phyloP scores from a whole-genome alignment of 2,888 invertebrate species.

The Alentia gelatinosa region DNA sequence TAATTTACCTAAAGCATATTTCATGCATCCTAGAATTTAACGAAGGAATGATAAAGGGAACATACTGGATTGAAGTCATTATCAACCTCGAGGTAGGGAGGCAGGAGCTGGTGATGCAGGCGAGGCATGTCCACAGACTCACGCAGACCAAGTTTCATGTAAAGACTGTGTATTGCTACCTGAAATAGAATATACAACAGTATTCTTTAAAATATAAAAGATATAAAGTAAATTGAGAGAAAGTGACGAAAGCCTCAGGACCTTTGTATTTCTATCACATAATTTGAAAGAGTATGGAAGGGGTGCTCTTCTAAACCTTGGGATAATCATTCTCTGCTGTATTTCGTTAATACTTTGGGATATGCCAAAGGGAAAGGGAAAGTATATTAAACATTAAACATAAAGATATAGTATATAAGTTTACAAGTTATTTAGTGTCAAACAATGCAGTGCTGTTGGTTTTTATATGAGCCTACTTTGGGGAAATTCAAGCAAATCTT shows the following conservation, averaged over 20 bases:
- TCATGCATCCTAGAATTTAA: background rate
- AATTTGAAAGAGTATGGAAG: background rate
- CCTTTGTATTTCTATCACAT: background rate
- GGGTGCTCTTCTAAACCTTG: background rate
- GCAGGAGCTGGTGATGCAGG: slow-evolving; percentile 57
- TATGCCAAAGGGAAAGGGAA: too few species aligned
- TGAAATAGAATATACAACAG: background rate
- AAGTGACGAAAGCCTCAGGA: too few species aligned
- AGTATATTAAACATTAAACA: too few species aligned
- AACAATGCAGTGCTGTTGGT: background rate
- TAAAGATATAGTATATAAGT: too few species aligned
- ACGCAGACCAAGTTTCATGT: slow-evolving; percentile 14
- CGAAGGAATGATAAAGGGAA: background rate
- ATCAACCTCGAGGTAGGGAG: background rate
- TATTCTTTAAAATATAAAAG: too few species aligned
- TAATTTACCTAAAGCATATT: too few species aligned
- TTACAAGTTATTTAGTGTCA: too few species aligned
- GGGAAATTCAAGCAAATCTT: too few species aligned
- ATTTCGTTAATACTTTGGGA: too few species aligned
- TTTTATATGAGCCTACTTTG: background rate
- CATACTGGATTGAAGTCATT: background rate
- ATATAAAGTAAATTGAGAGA: too few species aligned
- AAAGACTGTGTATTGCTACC: slow-evolving; percentile 46
- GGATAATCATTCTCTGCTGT: too few species aligned
- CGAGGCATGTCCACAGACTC: slow-evolving; percentile 8